Evolutionary conservation across 2,888 invertebrate species (phyloP), one percentile per base, ranked within the genome.

Genomic region (Pyralis farinalis): DNA sequence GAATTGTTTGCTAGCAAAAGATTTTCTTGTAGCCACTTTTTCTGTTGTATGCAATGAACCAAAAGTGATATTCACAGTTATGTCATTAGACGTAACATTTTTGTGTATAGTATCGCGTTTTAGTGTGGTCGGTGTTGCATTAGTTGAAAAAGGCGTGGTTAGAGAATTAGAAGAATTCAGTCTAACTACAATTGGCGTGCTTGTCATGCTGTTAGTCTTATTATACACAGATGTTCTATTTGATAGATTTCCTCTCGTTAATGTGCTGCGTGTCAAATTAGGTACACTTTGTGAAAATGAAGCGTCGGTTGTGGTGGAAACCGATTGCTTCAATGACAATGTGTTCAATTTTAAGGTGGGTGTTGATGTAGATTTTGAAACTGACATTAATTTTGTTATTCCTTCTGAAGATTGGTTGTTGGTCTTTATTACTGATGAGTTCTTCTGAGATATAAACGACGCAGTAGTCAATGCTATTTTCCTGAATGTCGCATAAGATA

Each of bases 131-230:
- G 59, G 58, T 43, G 44, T 36, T 51, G 46, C 36, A 55, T 67
- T 63, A 63, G 70, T 64, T 67, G 71, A 63, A 68, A 66, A 58
- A 55, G 51, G 47, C 50, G 56, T 63, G 58, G 70, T 74, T 74
- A 75, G 53, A 57, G 56, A 63, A 64, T 69, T 70, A 75, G 72
- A 70, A 71, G 67, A 62, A 49, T 68, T 77, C 54, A 57, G 61
- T 58, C 55, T 58, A 54, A 59, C 71, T 60, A 57, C 64, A 63
- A 62, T 59, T 16, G 16, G 16, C 67, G 73, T 74, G 66, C 60
- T 63, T 47, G 54, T 51, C 82, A 84, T 87, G 87, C 86, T 86
- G 70, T 87, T 87, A 86, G 82, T 82, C 59, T 58, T 71, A 61
- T 71, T 76, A 68, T 55, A 68, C 53, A 59, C 56, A 57, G 42